Evolutionary conservation across 1,140 invertebrate species (phyloP), one percentile per base, ranked within the genome.

Genomic region (Elymnias hypermnestra): DNA sequence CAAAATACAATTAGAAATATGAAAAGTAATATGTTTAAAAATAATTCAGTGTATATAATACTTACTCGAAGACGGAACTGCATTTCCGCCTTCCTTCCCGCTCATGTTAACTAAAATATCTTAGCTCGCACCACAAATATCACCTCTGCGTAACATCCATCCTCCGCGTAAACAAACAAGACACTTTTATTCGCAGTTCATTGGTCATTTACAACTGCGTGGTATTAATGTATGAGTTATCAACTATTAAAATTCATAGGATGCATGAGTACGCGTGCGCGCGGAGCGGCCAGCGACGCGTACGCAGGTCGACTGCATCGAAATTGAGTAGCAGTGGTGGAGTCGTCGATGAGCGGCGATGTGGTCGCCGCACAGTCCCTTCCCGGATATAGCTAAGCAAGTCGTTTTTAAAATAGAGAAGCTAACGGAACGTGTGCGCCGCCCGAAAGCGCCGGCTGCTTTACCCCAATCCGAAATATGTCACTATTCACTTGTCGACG

Each of bases 391-490:
- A 68, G 74, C 57, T 50, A 60, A 70, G 56, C 63, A 74, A 78
- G 71, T 78, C 73, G 70, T 79, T 77, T 83, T 83, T 82, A 79
- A 81, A 83, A 82, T 79, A 82, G 79, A 78, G 79, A 82, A 83
- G 66, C 68, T 70, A 82, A 83, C 73, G 75, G 72, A 79, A 82
- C 77, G 75, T 74, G 73, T 74, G 62, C 63, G 72, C 73, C 52
- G 81, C 64, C 77, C 72, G 67, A 82, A 82, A 79, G 77, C 72
- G 72, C 67, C 75, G 63, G 66, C 60, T 66, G 75, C 62, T 84
- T 75, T 82, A 78, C 74, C 77, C 74, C 62, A 64, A 70, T 64
- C 58, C 70, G 53, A 81, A 82, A 79, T 84, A 63, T 84, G 72
- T 82, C 81, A 82, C 29, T 33, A 33, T 12, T 17, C 29, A 15